A percentile compares a stretch with the other conserved stretches of the same genome.
Evolutionary conservation across 2,888 invertebrate species (phyloP).

Genomic region (Criorhina ranunculi): DNA sequence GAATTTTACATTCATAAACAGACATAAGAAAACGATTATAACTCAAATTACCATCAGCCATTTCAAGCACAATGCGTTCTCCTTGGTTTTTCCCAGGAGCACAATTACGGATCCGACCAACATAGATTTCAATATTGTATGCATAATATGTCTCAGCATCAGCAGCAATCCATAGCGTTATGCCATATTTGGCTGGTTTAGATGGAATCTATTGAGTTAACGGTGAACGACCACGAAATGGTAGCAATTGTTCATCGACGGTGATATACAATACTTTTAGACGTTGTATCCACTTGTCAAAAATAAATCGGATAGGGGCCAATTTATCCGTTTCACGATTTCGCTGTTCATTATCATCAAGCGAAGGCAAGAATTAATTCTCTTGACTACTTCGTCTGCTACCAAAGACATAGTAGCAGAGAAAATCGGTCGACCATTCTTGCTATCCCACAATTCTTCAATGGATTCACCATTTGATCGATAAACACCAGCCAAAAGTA

Average conservation of each 20-base stretch:
- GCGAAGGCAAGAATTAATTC: not conserved
- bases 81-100: too few species aligned
- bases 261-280: slow-evolving; percentile 78
- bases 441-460: too few species aligned
- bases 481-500: too few species aligned
- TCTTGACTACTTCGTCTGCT: not conserved
- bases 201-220: too few species aligned
- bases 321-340: slow-evolving; percentile 77
- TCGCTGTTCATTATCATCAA: too few species aligned
- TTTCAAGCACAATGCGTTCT: too few species aligned
- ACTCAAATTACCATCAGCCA: too few species aligned
- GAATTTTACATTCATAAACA: too few species aligned
- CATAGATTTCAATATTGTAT: not conserved
- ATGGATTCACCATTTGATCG: too few species aligned
- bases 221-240: slow-evolving; percentile 78
- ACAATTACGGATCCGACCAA: slow-evolving; percentile 1
- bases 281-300: slow-evolving; percentile 79
- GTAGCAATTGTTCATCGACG: slow-evolving; percentile 79
- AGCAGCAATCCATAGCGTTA: not conserved
- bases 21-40: too few species aligned
- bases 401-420: too few species aligned
- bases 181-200: slow-evolving; percentile 7
- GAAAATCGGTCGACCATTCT: too few species aligned
- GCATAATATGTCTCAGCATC: not conserved
- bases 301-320: slow-evolving; percentile 73